A percentile compares a stretch with the other conserved stretches of the same genome.
phyloP scores from a whole-genome alignment of 1,140 invertebrate species.

The Contarinia nasturtii region DNA sequence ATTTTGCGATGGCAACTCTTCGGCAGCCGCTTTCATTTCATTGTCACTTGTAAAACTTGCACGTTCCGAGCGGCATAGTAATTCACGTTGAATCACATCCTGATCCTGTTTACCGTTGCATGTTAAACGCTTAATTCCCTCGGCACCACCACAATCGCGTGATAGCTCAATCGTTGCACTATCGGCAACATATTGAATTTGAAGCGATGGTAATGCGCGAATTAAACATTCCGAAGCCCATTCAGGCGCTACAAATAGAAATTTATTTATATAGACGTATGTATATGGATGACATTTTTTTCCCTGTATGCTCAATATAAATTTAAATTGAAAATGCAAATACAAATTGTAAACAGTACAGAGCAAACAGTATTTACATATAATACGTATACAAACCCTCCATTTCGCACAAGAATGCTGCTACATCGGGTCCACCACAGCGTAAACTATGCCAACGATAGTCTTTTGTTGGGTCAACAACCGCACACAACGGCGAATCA shows the following conservation, averaged over 20 bases:
- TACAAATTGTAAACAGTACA: background rate
- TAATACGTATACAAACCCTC: slow-evolving; percentile 30
- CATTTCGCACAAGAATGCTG: slow-evolving; percentile 53
- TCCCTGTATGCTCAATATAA: background rate
- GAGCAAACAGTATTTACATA: background rate
- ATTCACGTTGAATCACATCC: slow-evolving; percentile 13
- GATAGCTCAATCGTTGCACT: slow-evolving; percentile 67
- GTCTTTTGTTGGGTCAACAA: slow-evolving; percentile 44
- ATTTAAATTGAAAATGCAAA: slow-evolving; percentile 1
- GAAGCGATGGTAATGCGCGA: slow-evolving; percentile 45
- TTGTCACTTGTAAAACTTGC: slow-evolving; percentile 3
- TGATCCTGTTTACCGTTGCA: slow-evolving; percentile 41
- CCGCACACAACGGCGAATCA: slow-evolving; percentile 38
- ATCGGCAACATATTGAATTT: slow-evolving; percentile 48
- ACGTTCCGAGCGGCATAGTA: slow-evolving; percentile 10
- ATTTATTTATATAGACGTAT: background rate
- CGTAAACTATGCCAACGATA: slow-evolving; percentile 47
- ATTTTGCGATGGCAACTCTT: slow-evolving; percentile 14
- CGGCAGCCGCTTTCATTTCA: background rate
- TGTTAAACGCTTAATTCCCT: slow-evolving; percentile 52
- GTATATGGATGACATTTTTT: background rate
- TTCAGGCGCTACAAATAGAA: slow-evolving; percentile 34
- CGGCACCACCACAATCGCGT: slow-evolving; percentile 69
- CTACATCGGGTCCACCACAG: slow-evolving; percentile 49
- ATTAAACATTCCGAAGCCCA: slow-evolving; percentile 48